phyloP scores from a whole-genome alignment of 1,140 invertebrate species.

The Agraylea sexmaculata region DNA sequence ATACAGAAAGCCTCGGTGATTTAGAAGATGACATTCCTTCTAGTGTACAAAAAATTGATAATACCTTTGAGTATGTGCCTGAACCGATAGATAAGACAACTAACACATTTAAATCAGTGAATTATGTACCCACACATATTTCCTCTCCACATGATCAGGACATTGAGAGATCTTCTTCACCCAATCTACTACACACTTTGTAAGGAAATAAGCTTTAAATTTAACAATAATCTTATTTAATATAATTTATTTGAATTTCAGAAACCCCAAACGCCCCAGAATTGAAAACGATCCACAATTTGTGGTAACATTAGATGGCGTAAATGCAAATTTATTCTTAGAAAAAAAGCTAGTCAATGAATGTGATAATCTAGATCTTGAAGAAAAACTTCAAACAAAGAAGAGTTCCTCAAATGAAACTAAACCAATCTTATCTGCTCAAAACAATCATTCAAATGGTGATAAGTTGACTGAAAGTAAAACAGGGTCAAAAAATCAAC shows the following conservation, averaged over 20 bases:
- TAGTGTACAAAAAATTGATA: neutral
- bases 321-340: constrained; percentile 37
- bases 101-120: constrained; percentile 8
- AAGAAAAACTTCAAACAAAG: constrained; percentile 16
- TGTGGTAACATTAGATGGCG: constrained; percentile 53
- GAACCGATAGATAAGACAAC: constrained; percentile 14
- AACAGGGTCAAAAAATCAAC: too few species aligned
- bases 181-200: constrained; percentile 30
- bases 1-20: constrained; percentile 25
- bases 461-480: too few species aligned
- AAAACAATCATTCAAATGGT: too few species aligned
- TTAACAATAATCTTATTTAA: constrained; percentile 8
- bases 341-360: constrained; percentile 34
- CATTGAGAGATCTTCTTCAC: constrained; percentile 11
- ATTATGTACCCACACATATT: constrained; percentile 19
- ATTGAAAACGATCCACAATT: constrained; percentile 41
- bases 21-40: constrained; percentile 26
- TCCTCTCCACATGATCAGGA: constrained; percentile 1
- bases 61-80: constrained; percentile 15
- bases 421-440: too few species aligned
- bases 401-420: constrained; percentile 7
- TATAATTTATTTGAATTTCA: constrained; percentile 23
- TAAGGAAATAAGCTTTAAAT: constrained; percentile 20
- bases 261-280: constrained; percentile 31
- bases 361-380: neutral